Evolutionary conservation across 2,113 vertebrate genomes (phyloP).

Genomic region (Otocyon megalotis): DNA sequence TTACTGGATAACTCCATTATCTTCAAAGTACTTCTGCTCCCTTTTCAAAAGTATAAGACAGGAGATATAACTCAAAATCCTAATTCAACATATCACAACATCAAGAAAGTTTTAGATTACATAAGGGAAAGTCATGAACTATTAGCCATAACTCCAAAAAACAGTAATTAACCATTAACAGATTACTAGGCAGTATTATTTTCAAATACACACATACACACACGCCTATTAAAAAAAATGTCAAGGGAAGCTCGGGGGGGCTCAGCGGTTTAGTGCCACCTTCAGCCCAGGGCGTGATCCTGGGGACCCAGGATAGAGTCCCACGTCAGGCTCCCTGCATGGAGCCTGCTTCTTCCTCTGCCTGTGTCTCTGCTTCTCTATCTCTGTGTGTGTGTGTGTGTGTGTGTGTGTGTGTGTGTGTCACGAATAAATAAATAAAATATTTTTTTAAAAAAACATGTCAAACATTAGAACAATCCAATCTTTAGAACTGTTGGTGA

Average conservation of each 20-base stretch:
- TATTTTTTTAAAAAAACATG: neutral
- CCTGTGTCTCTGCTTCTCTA: too few relatives aligned
- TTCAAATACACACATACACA: neutral
- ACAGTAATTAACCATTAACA: constrained; percentile 26
- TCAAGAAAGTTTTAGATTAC: neutral
- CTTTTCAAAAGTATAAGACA: constrained; percentile 13
- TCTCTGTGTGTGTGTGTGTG: too few relatives aligned
- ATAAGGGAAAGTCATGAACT: constrained; percentile 41
- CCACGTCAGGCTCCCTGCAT: too few relatives aligned
- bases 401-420: too few relatives aligned
- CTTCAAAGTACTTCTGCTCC: constrained; percentile 21
- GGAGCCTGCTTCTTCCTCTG: too few relatives aligned
- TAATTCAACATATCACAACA: neutral
- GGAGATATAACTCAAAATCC: constrained; percentile 22
- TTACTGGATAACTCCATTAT: neutral
- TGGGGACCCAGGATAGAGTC: too few relatives aligned
- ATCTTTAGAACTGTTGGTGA: neutral
- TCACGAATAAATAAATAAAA: too few relatives aligned
- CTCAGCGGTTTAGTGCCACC: too few relatives aligned
- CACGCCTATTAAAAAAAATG: too few relatives aligned
- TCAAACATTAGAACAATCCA: constrained; percentile 35
- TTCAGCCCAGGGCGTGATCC: too few relatives aligned
- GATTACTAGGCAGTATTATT: constrained; percentile 30
- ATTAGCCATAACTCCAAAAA: neutral
- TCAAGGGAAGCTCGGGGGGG: too few relatives aligned